Base-by-base conservation (phyloP, 2,888 invertebrate genomes). In the Phragmatobia fuliginosa region DNA sequence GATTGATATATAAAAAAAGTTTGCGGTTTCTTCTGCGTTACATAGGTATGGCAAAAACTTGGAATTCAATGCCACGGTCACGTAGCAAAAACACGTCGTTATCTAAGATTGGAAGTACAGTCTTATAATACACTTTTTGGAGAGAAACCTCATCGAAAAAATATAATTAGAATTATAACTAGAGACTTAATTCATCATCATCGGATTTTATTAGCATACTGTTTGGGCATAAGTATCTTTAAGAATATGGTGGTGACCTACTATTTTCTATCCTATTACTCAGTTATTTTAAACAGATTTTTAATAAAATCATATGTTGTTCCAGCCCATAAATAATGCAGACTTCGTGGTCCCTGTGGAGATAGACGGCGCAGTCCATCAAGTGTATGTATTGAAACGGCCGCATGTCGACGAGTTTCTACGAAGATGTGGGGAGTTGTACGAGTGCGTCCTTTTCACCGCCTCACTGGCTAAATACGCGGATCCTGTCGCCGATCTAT, bases 301-400 rank as follows among this genome's bases (percentile, higher is more conserved):
- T 25, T 18, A 36, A 25, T 36, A 3, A 38, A 33, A 1, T 11
- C 41, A 1, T 59, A 36, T 58, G 70, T 71, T 59, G 65, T 95
- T 96, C 66, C 96, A 99, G 98, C 99, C 99, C 80, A 99, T 99
- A 94, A 98, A 98, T 96, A 99, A 99, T 96, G 99, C 99, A 81
- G 99, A 99, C 96, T 99, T 99, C 96, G 98, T 99, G 88, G 99
- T 99, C 89, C 99, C 99, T 75, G 99, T 99, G 75, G 99, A 99
- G 95, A 99, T 99, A 87, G 99, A 99, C 95, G 99, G 99, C 81
- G 98, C 99, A 65, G 98, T 99, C 76, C 99, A 99, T 95, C 99
- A 99, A 95, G 98, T 98, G 87, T 99, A 99, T 95, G 99, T 99
- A 77, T 96, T 99, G 91, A 99, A 99, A 96, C 96, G 99, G 96